Conservation (phyloP, 2,113 vertebrate genomes). For the Microtus oregoni region DNA sequence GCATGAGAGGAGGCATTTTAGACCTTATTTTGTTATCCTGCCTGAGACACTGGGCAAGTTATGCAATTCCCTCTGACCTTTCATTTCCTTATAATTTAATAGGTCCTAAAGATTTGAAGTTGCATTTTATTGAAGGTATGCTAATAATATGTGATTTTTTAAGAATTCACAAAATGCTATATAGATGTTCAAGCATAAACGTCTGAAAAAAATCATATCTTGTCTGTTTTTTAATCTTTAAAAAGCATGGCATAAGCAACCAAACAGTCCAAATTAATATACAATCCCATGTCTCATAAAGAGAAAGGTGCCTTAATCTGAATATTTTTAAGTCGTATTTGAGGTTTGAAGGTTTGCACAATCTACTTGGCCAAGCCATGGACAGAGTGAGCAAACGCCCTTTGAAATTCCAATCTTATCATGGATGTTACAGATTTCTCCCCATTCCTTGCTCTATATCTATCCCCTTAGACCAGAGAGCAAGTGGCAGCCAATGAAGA, state of each 20-base stretch:
- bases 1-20: not conserved
- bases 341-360: not conserved
- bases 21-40: not conserved
- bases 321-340: not conserved
- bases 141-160: conserved; percentile 10
- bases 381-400: not conserved
- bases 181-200: not conserved
- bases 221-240: not conserved
- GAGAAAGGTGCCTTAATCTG: not conserved
- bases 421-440: not conserved
- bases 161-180: conserved; percentile 37
- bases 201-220: not conserved
- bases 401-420: not conserved
- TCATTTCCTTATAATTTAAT: not conserved
- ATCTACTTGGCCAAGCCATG: not conserved
- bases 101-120: not conserved
- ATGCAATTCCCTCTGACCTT: not conserved
- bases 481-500: not conserved
- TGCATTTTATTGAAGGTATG: conserved; percentile 21
- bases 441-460: no score
- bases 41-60: not conserved
- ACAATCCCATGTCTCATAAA: not conserved
- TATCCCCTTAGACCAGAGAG: not conserved
- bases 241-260: not conserved
- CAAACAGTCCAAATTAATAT: not conserved